Percentiles rank a stretch among this genome's conserved stretches.
Evolutionary conservation across 1,140 invertebrate genomes (phyloP).

Genomic region (Drosophila ironensis): DNA sequence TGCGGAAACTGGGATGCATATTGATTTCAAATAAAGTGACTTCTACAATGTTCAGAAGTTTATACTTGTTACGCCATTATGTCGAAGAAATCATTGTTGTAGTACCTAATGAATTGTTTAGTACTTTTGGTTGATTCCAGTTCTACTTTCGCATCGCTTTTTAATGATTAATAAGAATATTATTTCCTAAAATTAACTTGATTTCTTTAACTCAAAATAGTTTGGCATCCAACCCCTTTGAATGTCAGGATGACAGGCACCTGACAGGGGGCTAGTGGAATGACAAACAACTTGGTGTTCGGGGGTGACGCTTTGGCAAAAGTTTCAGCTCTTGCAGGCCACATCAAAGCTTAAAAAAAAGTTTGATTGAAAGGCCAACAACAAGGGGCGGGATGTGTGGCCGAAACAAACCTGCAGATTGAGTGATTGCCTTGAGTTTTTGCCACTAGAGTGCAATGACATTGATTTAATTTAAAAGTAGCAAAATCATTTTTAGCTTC

Average conservation of each 20-base stretch:
- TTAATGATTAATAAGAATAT: too few relatives aligned
- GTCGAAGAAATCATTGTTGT: background rate
- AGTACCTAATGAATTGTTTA: background rate
- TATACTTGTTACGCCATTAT: background rate
- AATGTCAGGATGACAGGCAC: conserved; percentile 17
- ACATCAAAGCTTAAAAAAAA: conserved; percentile 32
- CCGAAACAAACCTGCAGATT: conserved; percentile 21
- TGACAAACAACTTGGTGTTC: conserved; percentile 25
- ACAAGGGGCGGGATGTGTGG: conserved; percentile 3
- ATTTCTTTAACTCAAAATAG: background rate
- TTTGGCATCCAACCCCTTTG: conserved; percentile 2
- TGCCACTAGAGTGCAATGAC: conserved; percentile 4
- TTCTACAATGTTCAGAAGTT: background rate
- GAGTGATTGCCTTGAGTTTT: conserved; percentile 7
- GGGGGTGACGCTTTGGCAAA: background rate
- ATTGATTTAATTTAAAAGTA: background rate
- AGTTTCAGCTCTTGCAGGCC: conserved; percentile 14
- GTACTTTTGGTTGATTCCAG: too few relatives aligned
- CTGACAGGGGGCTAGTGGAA: conserved; percentile 12
- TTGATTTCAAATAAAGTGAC: conserved; percentile 26
- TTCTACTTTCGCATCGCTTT: too few relatives aligned
- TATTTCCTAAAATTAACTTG: background rate
- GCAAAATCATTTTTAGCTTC: background rate
- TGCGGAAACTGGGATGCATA: conserved; percentile 24
- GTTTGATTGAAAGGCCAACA: conserved; percentile 19